Evolutionary conservation across 2,888 invertebrate species (phyloP).

Genomic region (Acanthoscelides obtectus): DNA sequence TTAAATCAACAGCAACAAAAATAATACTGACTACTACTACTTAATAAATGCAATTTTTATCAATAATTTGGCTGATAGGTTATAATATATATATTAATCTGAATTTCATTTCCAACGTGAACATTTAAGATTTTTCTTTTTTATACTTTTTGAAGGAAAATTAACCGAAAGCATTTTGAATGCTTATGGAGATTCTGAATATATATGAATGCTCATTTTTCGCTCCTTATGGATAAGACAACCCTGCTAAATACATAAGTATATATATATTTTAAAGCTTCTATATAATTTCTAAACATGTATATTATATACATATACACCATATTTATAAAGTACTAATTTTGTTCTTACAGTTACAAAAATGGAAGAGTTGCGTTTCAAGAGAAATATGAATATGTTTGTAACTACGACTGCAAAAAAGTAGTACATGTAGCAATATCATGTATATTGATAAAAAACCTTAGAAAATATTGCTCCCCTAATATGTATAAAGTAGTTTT

Average conservation of each 20-base stretch:
- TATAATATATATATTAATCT: conserved; percentile 15
- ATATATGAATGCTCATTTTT: conserved; percentile 16
- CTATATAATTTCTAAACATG: conserved; percentile 27
- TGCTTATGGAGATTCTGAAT: conserved; percentile 13
- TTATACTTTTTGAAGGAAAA: conserved; percentile 23
- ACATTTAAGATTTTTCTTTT: conserved; percentile 17
- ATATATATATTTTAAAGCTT: conserved; percentile 30
- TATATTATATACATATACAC: conserved; percentile 26
- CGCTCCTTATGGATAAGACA: conserved; percentile 23
- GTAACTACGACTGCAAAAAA: conserved; percentile 13
- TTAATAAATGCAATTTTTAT: conserved; percentile 9
- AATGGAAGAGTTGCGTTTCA: conserved; percentile 29
- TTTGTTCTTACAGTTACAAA: conserved; percentile 23
- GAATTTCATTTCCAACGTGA: conserved; percentile 20
- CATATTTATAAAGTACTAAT: conserved; percentile 18
- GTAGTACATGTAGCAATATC: conserved; percentile 8
- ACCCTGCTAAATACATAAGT: conserved; percentile 32
- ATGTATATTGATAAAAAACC: conserved; percentile 7
- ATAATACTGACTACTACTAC: conserved; percentile 4
- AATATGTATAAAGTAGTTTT: conserved; percentile 23
- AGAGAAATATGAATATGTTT: conserved; percentile 17
- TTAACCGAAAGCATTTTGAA: conserved; percentile 29
- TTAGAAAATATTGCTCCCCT: conserved; percentile 33
- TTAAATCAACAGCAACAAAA: conserved; percentile 11
- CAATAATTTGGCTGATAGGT: conserved; percentile 11